Conservation (phyloP, 2,113 vertebrate genomes). For the Otocyon megalotis region DNA sequence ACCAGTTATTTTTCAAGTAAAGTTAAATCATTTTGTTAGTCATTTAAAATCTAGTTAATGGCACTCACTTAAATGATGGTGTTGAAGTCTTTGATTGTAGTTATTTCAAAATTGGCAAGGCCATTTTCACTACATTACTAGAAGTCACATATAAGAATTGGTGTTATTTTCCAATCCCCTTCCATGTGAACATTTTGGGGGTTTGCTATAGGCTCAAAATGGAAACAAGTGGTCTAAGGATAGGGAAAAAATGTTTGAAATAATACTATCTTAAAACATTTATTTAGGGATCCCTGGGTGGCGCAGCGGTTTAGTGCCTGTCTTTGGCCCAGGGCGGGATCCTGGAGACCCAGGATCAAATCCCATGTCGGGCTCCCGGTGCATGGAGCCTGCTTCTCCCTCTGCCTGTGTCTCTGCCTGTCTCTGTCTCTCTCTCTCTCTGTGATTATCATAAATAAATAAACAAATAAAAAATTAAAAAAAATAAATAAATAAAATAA, state of each 20-base stretch:
- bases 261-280: background rate
- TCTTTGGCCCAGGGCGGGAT: too few relatives aligned
- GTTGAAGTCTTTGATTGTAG: background rate
- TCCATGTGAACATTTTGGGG: background rate
- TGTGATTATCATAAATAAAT: too few relatives aligned
- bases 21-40: constrained; percentile 58
- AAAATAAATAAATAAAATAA: too few relatives aligned
- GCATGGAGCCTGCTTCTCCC: too few relatives aligned
- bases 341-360: too few relatives aligned
- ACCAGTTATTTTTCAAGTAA: constrained; percentile 56
- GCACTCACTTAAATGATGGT: constrained; percentile 22
- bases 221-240: background rate
- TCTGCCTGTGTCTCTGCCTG: too few relatives aligned
- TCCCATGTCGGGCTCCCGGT: too few relatives aligned
- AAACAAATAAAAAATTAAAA: too few relatives aligned
- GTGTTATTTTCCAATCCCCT: background rate
- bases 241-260: background rate
- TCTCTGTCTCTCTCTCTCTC: too few relatives aligned
- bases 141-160: background rate
- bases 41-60: constrained; percentile 54
- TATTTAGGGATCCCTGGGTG: too few relatives aligned
- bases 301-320: too few relatives aligned
- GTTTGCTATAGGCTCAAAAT: background rate
- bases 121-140: background rate
- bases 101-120: constrained; percentile 28